These are phyloP conservation scores for Drosophila picticornis DNA, from an alignment of 2,888 invertebrate species.

Conservation along the genomic window DNA sequence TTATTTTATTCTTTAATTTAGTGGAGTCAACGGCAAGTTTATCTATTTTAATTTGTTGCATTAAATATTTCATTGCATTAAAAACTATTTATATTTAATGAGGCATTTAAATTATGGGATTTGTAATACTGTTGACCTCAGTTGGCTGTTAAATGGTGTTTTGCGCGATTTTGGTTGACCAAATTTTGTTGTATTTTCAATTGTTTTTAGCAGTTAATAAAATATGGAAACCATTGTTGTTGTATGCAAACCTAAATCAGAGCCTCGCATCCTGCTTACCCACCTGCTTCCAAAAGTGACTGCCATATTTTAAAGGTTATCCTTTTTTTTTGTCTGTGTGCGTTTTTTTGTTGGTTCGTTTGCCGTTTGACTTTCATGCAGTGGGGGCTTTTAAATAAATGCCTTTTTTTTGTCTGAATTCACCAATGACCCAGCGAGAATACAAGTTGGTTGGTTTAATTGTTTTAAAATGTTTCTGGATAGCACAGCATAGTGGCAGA, in stretches of 20 bases:
- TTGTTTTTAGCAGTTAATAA: slow-evolving; percentile 46
- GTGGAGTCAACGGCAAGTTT: background rate
- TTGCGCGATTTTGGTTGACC: slow-evolving; percentile 46
- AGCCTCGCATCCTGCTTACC: background rate
- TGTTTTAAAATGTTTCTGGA: slow-evolving; percentile 65
- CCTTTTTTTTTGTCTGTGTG: slow-evolving; percentile 9
- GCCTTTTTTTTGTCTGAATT: slow-evolving; percentile 42
- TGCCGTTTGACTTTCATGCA: slow-evolving; percentile 22
- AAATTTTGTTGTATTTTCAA: slow-evolving; percentile 40
- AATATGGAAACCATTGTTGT: slow-evolving; percentile 49
- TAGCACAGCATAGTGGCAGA: background rate
- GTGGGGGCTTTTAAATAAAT: slow-evolving; percentile 55
- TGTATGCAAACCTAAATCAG: slow-evolving; percentile 12
- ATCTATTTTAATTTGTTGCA: background rate
- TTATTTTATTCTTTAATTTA: background rate
- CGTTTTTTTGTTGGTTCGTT: background rate
- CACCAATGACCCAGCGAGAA: slow-evolving; percentile 26
- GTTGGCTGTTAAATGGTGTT: slow-evolving; percentile 14
- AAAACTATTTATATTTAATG: slow-evolving; percentile 33
- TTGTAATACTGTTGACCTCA: slow-evolving; percentile 20
- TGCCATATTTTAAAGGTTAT: slow-evolving; percentile 39
- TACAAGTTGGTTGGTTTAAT: slow-evolving; percentile 62
- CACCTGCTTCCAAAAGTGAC: background rate
- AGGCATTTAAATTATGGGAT: slow-evolving; percentile 20
- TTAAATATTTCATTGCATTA: slow-evolving; percentile 35